Conservation (phyloP, 2,888 invertebrate genomes). For the Tachina fera region DNA sequence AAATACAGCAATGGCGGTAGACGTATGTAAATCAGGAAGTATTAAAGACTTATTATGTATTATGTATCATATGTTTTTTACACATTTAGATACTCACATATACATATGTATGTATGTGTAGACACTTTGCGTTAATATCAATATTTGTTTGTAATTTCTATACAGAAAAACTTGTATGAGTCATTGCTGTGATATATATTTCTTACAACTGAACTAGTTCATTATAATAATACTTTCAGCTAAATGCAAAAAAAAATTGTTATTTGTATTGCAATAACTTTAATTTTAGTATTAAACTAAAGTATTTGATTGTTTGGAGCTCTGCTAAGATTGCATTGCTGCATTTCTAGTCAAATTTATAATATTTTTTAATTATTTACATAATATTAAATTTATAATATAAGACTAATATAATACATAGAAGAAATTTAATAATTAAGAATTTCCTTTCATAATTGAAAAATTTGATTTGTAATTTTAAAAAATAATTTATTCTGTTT, state of each 20-base stretch:
- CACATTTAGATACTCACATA: not conserved
- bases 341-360: no score
- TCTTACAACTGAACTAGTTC: conserved; percentile 5
- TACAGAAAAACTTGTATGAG: not conserved
- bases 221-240: not conserved
- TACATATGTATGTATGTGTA: not conserved
- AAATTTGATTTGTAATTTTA: no score
- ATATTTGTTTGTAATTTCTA: not conserved
- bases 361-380: no score
- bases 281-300: not conserved
- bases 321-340: no score
- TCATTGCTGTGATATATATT: not conserved
- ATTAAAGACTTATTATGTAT: not conserved
- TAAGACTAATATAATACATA: no score
- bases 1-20: conserved; percentile 65
- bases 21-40: conserved; percentile 32
- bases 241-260: not conserved
- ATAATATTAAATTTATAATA: no score
- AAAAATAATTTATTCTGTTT: no score
- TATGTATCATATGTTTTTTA: not conserved
- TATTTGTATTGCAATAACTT: no score
- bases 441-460: no score
- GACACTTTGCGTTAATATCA: not conserved
- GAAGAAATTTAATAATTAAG: no score
- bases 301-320: not conserved